Evolutionary conservation across 2,888 invertebrate genomes (phyloP), one percentile per base, ranked within the genome.

Genomic region (Rambutsinella grinnellia): DNA sequence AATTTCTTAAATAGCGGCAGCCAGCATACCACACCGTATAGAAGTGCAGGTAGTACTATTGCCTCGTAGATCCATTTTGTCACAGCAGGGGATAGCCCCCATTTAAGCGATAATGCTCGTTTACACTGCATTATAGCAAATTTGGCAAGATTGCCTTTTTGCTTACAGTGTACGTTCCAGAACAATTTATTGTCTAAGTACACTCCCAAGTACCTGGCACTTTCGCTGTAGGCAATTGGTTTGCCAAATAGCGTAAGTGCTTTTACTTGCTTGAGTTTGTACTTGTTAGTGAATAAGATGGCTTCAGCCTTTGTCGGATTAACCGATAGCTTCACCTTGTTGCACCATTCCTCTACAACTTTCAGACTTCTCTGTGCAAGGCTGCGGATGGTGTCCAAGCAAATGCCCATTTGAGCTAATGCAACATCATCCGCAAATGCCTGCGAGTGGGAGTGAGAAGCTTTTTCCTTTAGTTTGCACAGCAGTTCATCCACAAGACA

Each of bases 401-500:
- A 57, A 0, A 47, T 26, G 0, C 79, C 76, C 23, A 47, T 46
- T n/a, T 57, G 58, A 0, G 26, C n/a, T 2, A 69, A 13, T 2
- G 57, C 53, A 1, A 76, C 19, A 26, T 79, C 78, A 24, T 81
- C 81, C 3, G 79, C 78, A 69, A 66, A 81, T 2, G 61, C 81
- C 46, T 78, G 79, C 6, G 67, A 68, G 10, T 66, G 51, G 1
- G 68, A 2, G 3, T 66, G 61, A 3, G 68, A 44, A 13, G 21
- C 8, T 8, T 23, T 46, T 3, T 47, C 19, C 15, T 79, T 68
- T 3, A 84, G 76, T 58, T 65, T 23, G 2, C 27, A 13, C 0
- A 84, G 68, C 0, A 85, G 76, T 6, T 74, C 82, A 65, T 85
- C 82, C 10, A 84, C 79, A 8, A 85, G 83, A 3, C 84, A 76